Evolutionary conservation across 2,888 invertebrate genomes (phyloP), one percentile per base, ranked within the genome.

Genomic region (Noctua janthina): DNA sequence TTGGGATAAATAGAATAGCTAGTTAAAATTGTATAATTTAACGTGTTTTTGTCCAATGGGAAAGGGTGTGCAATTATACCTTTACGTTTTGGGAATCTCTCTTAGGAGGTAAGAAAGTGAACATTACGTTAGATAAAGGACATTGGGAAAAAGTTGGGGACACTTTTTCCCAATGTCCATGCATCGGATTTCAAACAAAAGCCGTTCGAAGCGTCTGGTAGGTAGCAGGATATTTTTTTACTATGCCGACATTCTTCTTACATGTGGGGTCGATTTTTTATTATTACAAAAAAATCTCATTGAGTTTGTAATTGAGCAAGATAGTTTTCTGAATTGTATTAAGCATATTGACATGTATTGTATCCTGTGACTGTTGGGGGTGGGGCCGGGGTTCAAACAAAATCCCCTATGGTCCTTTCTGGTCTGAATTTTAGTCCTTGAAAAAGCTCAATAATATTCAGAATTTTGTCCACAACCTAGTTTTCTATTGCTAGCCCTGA

Each of bases 11-110:
- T 75, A 67, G 62, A 71, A 43, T 43, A 64, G 54, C 62, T 64
- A 64, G 77, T 83, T 67, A 78, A 78, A 78, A 67, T 84, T 73
- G 75, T 72, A 68, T 81, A 86, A 59, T 69, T 39, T 74, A 59
- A 66, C 15, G 23, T 23, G 35, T 51, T 77, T 82, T 74, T 51
- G 43, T 35, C 20, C 39, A 20, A 35, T 54, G 35, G 11, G 11
- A 68, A 29, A 49, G 23, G 13, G 8, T 77, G 8, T 51, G 17
- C 51, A 66, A 39, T 68, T 56, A 29, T 66, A 46, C 35, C 46
- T 56, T 35, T 17, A 56, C 17, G 35, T n/a, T 15, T 20, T n/a
- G 20, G 6, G 23, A 23, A 75, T 46, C 2, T 72, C 20, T 17
- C 20, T 39, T 51, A 20, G 10, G 23, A 23, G 2, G 23, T 43